Evolutionary conservation across 1,140 invertebrate species (phyloP), one percentile per base, ranked within the genome.

Genomic region (Arctopsyche grandis): DNA sequence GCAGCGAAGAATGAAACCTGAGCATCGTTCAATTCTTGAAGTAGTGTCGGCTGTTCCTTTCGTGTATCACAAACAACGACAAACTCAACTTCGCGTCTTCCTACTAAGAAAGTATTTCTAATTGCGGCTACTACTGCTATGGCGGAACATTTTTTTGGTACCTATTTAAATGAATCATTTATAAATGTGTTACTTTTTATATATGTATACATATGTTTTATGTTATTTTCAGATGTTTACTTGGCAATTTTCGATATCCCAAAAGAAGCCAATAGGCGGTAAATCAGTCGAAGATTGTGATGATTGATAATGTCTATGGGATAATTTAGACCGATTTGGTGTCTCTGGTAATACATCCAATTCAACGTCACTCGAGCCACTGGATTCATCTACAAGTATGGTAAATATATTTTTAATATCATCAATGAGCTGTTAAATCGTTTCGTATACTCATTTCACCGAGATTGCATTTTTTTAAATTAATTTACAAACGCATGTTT

Each of bases 241-340:
- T 85, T 92, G 91, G 86, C 94, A 95, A 85, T 96, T 97, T 90
- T 97, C 95, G 84, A 97, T 97, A 85, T 97, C 96, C 96, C 96
- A 97, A 87, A 97, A 97, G 66, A 97, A 94, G 71, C 95, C 96
- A 84, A 97, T 93, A 0, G 95, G 94, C 10, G 81, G 79, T 5
- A 82, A 46, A 58, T 80, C 79, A 24, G 79, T 79, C 10, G 74
- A 78, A 19, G 52, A 71, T 9, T 44, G 22, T 26, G 29, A 43
- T 1, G 26, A 71, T 19, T 48, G 77, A 24, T 46, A 48, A 21
- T 69, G 70, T 24, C 22, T 14, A 12, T 71, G 48, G 7, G 60
- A 75, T 9, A 74, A 43, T 71, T 48, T 79, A 38, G 9, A 56
- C 5, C 52, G 52, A 19, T 52, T 52, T 56, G 16, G 60, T 43